Evolutionary conservation across 2,888 invertebrate species (phyloP).

Genomic region (Limulus polyphemus): DNA sequence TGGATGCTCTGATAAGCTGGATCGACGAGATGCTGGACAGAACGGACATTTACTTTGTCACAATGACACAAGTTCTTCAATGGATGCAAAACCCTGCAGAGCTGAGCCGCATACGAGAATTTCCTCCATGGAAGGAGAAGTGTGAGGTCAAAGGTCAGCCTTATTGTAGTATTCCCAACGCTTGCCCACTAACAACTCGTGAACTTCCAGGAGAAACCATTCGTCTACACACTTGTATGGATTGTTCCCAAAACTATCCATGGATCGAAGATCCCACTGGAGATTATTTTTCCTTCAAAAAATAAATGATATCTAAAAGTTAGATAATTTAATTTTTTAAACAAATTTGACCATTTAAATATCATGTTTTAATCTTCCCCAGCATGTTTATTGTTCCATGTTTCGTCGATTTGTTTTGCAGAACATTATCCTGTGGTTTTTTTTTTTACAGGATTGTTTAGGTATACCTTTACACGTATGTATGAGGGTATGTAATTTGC

Average conservation of each 20-base stretch:
- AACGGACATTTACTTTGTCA: conserved; percentile 88
- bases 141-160: conserved; percentile 71
- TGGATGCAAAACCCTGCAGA: conserved; percentile 90
- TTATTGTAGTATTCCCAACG: conserved; percentile 76
- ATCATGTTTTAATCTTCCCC: no score
- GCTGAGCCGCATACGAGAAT: conserved; percentile 69
- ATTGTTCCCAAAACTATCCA: conserved; percentile 88
- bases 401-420: no score
- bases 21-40: conserved; percentile 77
- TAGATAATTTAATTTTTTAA: no score
- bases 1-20: conserved; percentile 86
- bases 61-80: conserved; percentile 69
- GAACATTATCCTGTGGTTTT: no score
- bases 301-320: conserved; percentile 7
- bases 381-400: no score
- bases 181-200: conserved; percentile 80
- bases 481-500: no score
- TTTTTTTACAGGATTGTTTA: no score
- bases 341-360: no score
- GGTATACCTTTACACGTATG: no score
- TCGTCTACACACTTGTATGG: conserved; percentile 80
- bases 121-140: conserved; percentile 77
- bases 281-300: conserved; percentile 52
- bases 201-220: conserved; percentile 89
- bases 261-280: conserved; percentile 87